Percentiles rank a stretch among this genome's conserved stretches.
Conservation (phyloP, 1,140 invertebrate genomes). For the Drosophila nebulosa region DNA sequence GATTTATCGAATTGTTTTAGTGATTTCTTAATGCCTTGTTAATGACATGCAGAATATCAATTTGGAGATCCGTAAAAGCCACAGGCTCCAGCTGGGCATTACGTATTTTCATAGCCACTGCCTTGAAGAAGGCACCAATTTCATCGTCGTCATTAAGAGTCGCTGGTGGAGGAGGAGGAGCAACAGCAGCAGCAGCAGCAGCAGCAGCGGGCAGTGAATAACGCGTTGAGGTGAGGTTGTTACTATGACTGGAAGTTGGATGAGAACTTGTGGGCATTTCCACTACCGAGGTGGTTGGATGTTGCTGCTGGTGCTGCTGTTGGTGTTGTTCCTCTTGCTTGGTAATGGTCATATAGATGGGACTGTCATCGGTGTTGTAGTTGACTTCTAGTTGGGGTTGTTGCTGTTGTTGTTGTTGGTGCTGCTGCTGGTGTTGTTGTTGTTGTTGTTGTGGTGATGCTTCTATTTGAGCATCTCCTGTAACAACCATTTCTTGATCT, state of each 20-base stretch:
- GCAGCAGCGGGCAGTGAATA: conserved; percentile 25
- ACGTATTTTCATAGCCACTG: conserved; percentile 78
- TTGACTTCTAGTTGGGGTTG: conserved; percentile 25
- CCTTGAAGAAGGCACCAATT: conserved; percentile 75
- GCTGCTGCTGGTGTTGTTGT: conserved; percentile 37
- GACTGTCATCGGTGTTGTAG: conserved; percentile 48
- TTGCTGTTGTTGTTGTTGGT: neutral
- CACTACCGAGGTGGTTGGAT: conserved; percentile 1
- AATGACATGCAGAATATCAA: conserved; percentile 72
- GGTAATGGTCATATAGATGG: conserved; percentile 57
- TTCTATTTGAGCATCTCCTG: conserved; percentile 26
- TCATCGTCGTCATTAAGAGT: conserved; percentile 59
- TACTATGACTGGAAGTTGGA: conserved; percentile 40
- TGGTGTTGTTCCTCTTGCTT: conserved; percentile 56
- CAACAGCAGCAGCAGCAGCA: too few species aligned
- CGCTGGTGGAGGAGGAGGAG: too few species aligned
- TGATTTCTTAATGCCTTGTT: conserved; percentile 70
- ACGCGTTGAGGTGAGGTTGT: conserved; percentile 23
- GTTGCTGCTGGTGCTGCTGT: too few species aligned
- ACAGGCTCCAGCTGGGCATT: conserved; percentile 70
- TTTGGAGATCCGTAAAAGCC: conserved; percentile 75
- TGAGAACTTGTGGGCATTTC: conserved; percentile 51
- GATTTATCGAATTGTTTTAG: conserved; percentile 20
- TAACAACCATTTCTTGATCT: conserved; percentile 61
- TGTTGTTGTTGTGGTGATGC: conserved; percentile 26